A percentile compares a stretch with the other conserved stretches of the same genome.
phyloP scores from a whole-genome alignment of 53 echinoderm and acorn worm genomes.

The Mesocentrotus franciscanus region DNA sequence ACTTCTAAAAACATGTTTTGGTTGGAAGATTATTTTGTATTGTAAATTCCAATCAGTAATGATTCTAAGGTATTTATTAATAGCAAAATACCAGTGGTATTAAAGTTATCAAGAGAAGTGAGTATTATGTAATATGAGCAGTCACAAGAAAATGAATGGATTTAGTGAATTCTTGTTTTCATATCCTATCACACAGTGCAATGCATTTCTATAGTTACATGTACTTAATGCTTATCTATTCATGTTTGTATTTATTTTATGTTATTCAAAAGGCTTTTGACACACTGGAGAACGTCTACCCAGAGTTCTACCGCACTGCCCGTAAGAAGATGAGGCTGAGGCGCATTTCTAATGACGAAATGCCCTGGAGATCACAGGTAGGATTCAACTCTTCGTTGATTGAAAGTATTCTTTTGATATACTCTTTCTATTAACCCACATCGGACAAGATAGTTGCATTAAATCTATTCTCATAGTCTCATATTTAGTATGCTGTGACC shows the following conservation, averaged over 20 bases:
- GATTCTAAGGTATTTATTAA: no score
- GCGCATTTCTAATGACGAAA: slow-evolving; percentile 86
- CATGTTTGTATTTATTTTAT: background rate
- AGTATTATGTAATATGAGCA: background rate
- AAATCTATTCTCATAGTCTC: background rate
- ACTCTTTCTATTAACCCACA: background rate
- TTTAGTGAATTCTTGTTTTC: background rate
- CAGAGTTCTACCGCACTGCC: slow-evolving; percentile 85
- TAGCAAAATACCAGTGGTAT: background rate
- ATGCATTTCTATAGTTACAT: background rate
- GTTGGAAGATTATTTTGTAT: background rate
- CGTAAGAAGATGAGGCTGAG: slow-evolving; percentile 88
- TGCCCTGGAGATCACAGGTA: slow-evolving; percentile 96
- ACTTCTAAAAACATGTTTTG: no score
- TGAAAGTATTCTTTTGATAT: background rate
- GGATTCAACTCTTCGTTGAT: background rate
- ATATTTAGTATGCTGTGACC: no score
- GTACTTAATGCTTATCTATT: background rate
- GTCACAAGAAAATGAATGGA: background rate
- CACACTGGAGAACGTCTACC: slow-evolving; percentile 76
- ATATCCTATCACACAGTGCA: background rate
- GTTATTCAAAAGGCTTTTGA: slow-evolving; percentile 83
- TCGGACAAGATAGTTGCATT: background rate
- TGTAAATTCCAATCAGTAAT: background rate
- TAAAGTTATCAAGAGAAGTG: background rate